Conservation (phyloP, 1,140 invertebrate species). For the Meloidogyne hapla region DNA sequence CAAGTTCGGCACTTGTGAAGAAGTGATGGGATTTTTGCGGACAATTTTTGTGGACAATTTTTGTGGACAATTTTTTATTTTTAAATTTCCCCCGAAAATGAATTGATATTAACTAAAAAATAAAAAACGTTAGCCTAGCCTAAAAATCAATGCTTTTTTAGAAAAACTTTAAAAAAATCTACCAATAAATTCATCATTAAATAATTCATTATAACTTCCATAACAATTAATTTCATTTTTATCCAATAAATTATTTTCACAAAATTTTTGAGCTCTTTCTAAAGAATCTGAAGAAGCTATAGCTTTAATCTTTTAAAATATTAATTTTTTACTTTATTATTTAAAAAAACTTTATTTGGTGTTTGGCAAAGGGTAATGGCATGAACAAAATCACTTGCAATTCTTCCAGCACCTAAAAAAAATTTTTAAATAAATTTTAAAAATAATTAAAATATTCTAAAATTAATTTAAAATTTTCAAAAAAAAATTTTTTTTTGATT, state of each 20-base stretch:
- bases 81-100: too few relatives aligned
- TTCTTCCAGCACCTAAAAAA: conserved; percentile 12
- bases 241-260: background rate
- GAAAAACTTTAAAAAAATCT: background rate
- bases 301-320: background rate
- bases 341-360: conserved; percentile 24
- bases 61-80: too few relatives aligned
- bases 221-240: conserved; percentile 27
- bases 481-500: too few relatives aligned
- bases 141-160: too few relatives aligned
- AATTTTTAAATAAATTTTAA: too few relatives aligned
- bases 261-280: conserved; percentile 23
- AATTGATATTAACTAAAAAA: too few relatives aligned
- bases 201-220: conserved; percentile 27
- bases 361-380: conserved; percentile 10
- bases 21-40: too few relatives aligned
- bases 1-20: too few relatives aligned
- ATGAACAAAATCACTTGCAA: conserved; percentile 25
- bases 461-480: background rate
- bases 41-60: too few relatives aligned
- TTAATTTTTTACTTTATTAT: conserved; percentile 4
- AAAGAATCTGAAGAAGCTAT: conserved; percentile 19
- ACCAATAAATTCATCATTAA: conserved; percentile 28
- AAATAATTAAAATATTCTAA: background rate
- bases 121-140: too few relatives aligned